These are phyloP conservation scores for Tetheella fluctuosa DNA, from an alignment of 2,888 invertebrate species.

Conservation along the genomic window DNA sequence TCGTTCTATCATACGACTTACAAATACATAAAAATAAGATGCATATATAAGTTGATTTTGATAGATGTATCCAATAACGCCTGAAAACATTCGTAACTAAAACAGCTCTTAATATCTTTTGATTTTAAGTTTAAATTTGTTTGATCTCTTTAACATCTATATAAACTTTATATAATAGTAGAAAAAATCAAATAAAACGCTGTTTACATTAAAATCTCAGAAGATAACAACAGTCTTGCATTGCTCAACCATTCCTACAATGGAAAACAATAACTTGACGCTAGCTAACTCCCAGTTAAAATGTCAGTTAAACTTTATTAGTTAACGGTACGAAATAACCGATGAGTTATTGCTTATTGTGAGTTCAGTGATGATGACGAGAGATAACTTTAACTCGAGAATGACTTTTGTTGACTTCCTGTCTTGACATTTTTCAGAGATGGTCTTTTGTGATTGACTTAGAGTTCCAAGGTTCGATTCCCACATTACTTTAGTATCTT, in stretches of 20 bases:
- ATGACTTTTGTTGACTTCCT: not conserved
- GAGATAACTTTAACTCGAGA: not conserved
- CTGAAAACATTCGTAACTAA: too few species aligned
- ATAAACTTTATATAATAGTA: too few species aligned
- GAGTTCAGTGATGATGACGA: not conserved
- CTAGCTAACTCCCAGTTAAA: slow-evolving; percentile 39
- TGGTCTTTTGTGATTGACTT: not conserved
- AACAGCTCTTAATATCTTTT: too few species aligned
- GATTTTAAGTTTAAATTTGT: too few species aligned
- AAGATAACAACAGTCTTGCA: not conserved
- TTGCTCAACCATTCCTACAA: not conserved
- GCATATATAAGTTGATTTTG: not conserved
- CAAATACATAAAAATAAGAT: not conserved
- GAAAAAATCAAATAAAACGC: not conserved
- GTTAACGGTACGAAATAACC: slow-evolving; percentile 40
- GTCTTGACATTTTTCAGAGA: not conserved
- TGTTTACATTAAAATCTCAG: not conserved
- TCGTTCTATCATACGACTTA: not conserved
- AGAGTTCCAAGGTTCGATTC: too few species aligned
- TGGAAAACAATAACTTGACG: slow-evolving; percentile 27
- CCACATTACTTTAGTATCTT: too few species aligned
- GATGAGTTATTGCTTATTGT: slow-evolving; percentile 42
- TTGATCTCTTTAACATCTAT: too few species aligned
- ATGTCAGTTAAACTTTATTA: slow-evolving; percentile 46
- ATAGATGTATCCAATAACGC: too few species aligned